Percentiles rank a stretch among this genome's conserved stretches.
phyloP scores from a whole-genome alignment of 2,797 vertebrate genomes.

The Manis javanica region DNA sequence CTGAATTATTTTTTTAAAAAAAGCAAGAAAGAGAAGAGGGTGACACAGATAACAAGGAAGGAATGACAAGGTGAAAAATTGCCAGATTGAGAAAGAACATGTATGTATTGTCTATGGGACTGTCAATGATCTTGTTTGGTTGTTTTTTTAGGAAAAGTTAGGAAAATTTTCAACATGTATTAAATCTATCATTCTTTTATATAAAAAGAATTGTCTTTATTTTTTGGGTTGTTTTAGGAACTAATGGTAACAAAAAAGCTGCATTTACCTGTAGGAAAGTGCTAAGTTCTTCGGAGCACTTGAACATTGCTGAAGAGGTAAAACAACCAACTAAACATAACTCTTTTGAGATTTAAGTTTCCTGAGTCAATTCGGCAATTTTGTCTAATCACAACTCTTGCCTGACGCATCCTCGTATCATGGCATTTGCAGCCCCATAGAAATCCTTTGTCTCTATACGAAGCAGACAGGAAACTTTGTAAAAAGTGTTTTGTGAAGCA shows the following conservation, averaged over 20 bases:
- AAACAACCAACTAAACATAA: not conserved
- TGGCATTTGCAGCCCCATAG: not conserved
- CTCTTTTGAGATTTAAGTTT: constrained; percentile 29
- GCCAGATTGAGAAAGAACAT: not conserved
- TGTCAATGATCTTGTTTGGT: not conserved
- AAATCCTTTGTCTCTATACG: not conserved
- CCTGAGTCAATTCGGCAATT: not conserved
- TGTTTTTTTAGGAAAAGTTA: not conserved
- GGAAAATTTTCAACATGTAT: not conserved
- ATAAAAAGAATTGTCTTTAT: not conserved
- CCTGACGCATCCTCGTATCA: not conserved
- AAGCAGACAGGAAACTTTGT: not conserved
- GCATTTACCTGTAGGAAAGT: not conserved
- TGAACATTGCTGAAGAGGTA: not conserved
- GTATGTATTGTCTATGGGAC: not conserved
- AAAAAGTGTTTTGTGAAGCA: constrained; percentile 8
- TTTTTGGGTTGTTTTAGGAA: constrained; percentile 15
- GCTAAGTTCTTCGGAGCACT: not conserved
- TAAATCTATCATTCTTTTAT: not conserved
- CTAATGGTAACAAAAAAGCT: not conserved
- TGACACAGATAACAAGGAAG: not conserved
- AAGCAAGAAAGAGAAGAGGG: not conserved
- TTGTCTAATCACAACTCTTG: constrained; percentile 28
- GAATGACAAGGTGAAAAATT: not conserved
- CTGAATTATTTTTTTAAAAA: not conserved